Evolutionary conservation across 2,113 vertebrate species (phyloP).

Genomic region (Onychostruthus taczanowskii): DNA sequence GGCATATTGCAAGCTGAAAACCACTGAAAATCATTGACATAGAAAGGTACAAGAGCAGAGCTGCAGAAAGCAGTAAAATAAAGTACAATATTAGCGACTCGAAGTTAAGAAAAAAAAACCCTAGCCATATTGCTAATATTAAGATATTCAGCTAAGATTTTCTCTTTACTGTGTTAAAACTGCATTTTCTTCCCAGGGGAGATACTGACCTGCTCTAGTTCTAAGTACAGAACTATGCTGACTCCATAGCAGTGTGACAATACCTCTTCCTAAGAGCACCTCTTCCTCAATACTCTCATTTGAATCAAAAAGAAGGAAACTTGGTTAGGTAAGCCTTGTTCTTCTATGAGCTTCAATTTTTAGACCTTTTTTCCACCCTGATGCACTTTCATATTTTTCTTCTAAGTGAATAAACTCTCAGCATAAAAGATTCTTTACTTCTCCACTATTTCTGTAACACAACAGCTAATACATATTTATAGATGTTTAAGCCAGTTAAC

Average conservation of each 20-base stretch:
- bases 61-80: background rate
- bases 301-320: background rate
- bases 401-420: background rate
- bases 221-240: background rate
- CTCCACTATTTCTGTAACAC: background rate
- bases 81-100: background rate
- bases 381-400: background rate
- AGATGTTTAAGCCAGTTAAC: background rate
- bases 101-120: background rate
- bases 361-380: rapidly evolving
- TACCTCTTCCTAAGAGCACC: background rate
- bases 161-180: background rate
- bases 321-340: background rate
- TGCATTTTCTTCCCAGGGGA: background rate
- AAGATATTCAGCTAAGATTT: background rate
- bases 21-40: background rate
- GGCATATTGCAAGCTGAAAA: background rate
- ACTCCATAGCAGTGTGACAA: background rate
- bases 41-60: background rate
- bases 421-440: background rate
- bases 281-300: background rate
- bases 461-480: background rate
- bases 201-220: background rate
- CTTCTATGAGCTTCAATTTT: background rate
- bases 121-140: background rate